A percentile compares a stretch with the other conserved stretches of the same genome.
Evolutionary conservation across 1,140 invertebrate genomes (phyloP).

Genomic region (Dendroctonus valens): DNA sequence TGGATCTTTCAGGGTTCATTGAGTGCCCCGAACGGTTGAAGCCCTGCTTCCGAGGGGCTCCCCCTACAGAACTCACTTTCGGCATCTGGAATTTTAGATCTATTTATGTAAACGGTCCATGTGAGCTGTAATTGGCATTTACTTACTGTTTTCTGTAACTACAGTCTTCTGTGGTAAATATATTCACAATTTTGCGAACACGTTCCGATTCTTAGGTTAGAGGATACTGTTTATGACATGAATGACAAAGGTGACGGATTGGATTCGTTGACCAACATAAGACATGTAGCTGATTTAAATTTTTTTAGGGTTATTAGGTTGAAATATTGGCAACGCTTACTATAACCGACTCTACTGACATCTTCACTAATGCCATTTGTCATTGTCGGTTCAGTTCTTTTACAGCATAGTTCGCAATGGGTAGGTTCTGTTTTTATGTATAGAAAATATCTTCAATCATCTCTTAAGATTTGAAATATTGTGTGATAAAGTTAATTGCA

Average conservation of each 20-base stretch:
- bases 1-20: conserved; percentile 83
- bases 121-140: no score
- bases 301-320: no score
- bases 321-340: no score
- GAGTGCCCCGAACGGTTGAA: conserved; percentile 79
- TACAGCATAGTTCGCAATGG: conserved; percentile 1
- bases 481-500: not conserved
- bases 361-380: not conserved
- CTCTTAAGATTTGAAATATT: not conserved
- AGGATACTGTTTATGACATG: no score
- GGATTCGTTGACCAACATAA: no score
- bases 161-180: no score
- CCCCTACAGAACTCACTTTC: conserved; percentile 66
- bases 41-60: conserved; percentile 69
- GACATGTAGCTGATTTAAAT: no score
- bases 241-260: no score
- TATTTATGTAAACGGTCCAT: not conserved
- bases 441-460: conserved; percentile 1
- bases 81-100: conserved; percentile 57
- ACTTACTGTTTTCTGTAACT: no score
- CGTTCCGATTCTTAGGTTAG: no score
- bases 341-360: no score
- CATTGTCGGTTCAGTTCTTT: conserved; percentile 8
- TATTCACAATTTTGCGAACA: no score
- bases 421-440: conserved; percentile 7